Evolutionary conservation across 2,888 invertebrate species (phyloP), one percentile per base, ranked within the genome.

Genomic region (Sclerodermus sp.): DNA sequence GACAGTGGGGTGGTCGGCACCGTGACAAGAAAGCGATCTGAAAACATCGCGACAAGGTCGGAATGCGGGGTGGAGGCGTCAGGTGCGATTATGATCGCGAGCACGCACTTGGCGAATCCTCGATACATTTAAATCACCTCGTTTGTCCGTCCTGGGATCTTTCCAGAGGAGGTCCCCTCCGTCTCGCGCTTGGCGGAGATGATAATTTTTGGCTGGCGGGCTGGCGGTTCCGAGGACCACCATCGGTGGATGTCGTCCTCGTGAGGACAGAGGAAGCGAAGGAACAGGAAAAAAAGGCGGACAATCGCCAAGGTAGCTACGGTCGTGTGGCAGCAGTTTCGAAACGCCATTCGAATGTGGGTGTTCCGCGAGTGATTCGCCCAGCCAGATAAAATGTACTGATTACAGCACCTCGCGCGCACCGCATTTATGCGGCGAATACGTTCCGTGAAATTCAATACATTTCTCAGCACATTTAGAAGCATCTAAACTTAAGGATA

Each of bases 111-210:
- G 6, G 12, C 4, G 12, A 55, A 67, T 64, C 64, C 67, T 61
- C 64, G 69, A 68, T 65, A 67, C 62, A 66, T 65, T 67, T 67
- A 64, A 64, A 64, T 64, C 60, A 55, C 53, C 60, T 64, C 56
- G 64, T 64, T 70, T 68, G 53, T 57, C 51, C 43, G 13, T 4
- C 3, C 10, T 3, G 34, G 10, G 8, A 16, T 23, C n/a, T 43
- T 2, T 23, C 15, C 5, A 16, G 34, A 43, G 43, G 13, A 32
- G 12, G 14, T 23, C 23, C 23, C 16, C 39, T 39, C 39, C 50
- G 53, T 12, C 34, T 12, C 4, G 34, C 34, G 12, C 34, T n/a
- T 34, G 34, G 10, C 34, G 13, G 13, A 42, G 23, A 43, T 14
- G 39, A 43, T 47, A 15, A 15, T 40, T 32, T 14, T 14, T 13